These are phyloP conservation scores for Dryadula phaetusa DNA, from an alignment of 2,888 invertebrate genomes.

Conservation along the genomic window DNA sequence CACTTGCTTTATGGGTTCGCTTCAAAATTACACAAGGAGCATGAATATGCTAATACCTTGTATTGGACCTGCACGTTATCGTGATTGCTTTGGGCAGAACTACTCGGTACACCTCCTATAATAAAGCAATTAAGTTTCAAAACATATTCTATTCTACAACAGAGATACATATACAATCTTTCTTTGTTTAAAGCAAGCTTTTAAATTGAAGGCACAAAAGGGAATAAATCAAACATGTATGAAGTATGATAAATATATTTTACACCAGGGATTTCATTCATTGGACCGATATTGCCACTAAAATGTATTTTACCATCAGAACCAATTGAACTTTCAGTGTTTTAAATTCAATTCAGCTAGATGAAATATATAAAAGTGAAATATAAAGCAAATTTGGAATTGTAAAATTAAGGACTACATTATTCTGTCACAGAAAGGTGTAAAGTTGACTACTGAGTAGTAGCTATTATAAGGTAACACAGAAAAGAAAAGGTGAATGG, in stretches of 20 bases:
- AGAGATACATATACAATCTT: slow-evolving; percentile 31
- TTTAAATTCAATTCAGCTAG: slow-evolving; percentile 41
- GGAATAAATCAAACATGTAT: slow-evolving; percentile 40
- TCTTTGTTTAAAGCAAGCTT: slow-evolving; percentile 39
- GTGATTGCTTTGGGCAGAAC: slow-evolving; percentile 46
- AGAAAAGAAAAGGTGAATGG: slow-evolving; percentile 26
- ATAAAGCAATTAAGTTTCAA: slow-evolving; percentile 46
- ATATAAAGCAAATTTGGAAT: slow-evolving; percentile 31
- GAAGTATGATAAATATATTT: slow-evolving; percentile 43
- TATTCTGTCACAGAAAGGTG: slow-evolving; percentile 16
- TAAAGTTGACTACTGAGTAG: slow-evolving; percentile 25
- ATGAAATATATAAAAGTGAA: slow-evolving; percentile 28
- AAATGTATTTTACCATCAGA: slow-evolving; percentile 37
- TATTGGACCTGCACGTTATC: slow-evolving; percentile 46
- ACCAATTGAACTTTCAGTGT: slow-evolving; percentile 31
- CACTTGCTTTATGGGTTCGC: slow-evolving; percentile 57
- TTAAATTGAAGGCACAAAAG: slow-evolving; percentile 39
- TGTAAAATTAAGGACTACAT: slow-evolving; percentile 19
- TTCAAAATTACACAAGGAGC: slow-evolving; percentile 59
- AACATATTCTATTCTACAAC: slow-evolving; percentile 30
- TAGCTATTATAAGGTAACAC: slow-evolving; percentile 26
- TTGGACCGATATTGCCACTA: slow-evolving; percentile 40
- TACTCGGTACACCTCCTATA: slow-evolving; percentile 42
- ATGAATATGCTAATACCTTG: slow-evolving; percentile 63
- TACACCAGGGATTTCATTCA: slow-evolving; percentile 40